These are phyloP conservation scores for Prionchulus punctatus DNA, from an alignment of 2,888 invertebrate genomes.

Conservation along the genomic window DNA sequence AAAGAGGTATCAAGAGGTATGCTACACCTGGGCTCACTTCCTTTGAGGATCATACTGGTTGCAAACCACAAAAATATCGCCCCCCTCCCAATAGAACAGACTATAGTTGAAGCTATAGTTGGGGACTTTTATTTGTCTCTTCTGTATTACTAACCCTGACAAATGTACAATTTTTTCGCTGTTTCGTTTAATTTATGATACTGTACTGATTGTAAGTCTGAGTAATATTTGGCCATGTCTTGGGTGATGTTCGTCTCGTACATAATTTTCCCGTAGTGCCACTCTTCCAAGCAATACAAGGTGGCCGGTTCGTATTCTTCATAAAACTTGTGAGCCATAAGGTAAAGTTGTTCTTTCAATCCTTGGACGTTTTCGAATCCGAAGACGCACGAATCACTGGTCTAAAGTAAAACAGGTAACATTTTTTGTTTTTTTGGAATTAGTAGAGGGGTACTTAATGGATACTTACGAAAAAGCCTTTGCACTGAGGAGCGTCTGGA, in stretches of 20 bases:
- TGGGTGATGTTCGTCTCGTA: background rate
- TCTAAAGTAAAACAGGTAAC: background rate
- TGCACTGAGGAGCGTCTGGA: background rate
- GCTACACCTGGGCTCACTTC: too few species aligned
- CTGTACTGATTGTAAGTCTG: background rate
- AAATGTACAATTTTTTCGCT: too few species aligned
- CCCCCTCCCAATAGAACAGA: too few species aligned
- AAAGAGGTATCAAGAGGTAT: too few species aligned
- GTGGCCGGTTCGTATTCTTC: slow-evolving; percentile 1
- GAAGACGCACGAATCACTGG: slow-evolving; percentile 4
- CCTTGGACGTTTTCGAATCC: background rate
- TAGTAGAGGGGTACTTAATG: too few species aligned
- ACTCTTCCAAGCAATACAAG: slow-evolving; percentile 2
- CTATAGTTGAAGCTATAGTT: too few species aligned
- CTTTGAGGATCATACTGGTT: too few species aligned
- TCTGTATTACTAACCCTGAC: too few species aligned
- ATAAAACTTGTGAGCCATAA: slow-evolving; percentile 5
- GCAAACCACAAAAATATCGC: too few species aligned
- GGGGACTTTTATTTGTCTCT: too few species aligned
- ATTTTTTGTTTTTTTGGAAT: too few species aligned
- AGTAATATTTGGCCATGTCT: background rate
- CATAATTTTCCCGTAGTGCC: background rate
- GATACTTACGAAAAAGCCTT: too few species aligned
- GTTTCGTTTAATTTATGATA: background rate
- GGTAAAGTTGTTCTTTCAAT: background rate